Evolutionary conservation across 2,797 vertebrate species (phyloP).

Genomic region (Podargus strigoides): DNA sequence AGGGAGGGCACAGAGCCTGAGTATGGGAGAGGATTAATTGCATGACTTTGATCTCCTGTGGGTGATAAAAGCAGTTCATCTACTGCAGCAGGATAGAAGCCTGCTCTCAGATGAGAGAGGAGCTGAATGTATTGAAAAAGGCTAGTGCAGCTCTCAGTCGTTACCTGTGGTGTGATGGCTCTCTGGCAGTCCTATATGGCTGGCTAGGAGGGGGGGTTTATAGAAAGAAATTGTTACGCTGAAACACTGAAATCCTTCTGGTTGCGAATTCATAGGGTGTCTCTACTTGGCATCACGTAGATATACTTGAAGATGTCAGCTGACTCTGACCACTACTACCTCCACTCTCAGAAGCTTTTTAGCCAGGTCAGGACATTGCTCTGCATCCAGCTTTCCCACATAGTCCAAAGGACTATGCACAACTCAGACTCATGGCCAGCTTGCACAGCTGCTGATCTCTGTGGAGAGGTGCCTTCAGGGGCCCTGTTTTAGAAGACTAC

Average conservation of each 20-base stretch:
- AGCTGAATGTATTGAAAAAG: background rate
- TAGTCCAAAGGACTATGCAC: background rate
- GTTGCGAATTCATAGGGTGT: background rate
- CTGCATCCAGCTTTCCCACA: background rate
- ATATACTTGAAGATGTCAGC: background rate
- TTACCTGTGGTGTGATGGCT: background rate
- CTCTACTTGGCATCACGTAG: background rate
- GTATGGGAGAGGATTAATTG: slow-evolving; percentile 35
- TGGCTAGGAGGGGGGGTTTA: background rate
- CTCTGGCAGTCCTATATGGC: background rate
- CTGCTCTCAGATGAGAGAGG: background rate
- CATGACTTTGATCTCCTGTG: slow-evolving; percentile 11
- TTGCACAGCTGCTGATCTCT: background rate
- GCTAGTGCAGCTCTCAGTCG: background rate
- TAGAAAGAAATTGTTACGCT: background rate
- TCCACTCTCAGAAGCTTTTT: background rate
- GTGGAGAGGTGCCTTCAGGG: background rate
- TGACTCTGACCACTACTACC: background rate
- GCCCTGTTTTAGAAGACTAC: background rate
- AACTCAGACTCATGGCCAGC: background rate
- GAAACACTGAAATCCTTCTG: background rate
- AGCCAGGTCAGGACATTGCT: background rate
- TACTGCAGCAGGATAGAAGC: background rate
- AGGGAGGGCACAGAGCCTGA: slow-evolving; percentile 2
- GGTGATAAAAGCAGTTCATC: slow-evolving; percentile 37